Base-by-base conservation (phyloP, 1,140 invertebrate species). In the Drosophila ambigua region DNA sequence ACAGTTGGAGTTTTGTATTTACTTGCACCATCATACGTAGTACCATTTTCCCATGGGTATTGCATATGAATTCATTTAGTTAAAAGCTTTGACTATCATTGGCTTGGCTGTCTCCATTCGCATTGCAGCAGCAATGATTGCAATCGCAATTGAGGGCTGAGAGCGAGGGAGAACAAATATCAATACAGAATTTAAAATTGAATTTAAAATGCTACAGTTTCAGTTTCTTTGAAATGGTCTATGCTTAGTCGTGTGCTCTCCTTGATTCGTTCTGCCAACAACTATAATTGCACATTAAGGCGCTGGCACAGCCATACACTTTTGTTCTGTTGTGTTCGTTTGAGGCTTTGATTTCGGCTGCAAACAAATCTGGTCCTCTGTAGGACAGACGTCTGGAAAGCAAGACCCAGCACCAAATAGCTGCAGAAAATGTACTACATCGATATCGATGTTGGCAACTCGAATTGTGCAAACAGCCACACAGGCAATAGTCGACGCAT, bases 41-140 rank as follows among this genome's bases (percentile, higher is more conserved):
- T 7, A 0, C 6, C 26, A 28, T 28, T 5, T 7, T 9, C 23
- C 41, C 24, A 44, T 53, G 15, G 39, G 35, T 8, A 23, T 31
- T 43, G 49, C 11, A 35, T 64, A 68, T 35, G n/a, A 48, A 35
- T 68, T 71, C 65, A 71, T 71, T 69, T 69, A 15, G 65, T 16
- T 71, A 69, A 71, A 58, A 71, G 67, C 67, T 35, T 58, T 44
- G 64, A 69, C 64, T 58, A 69, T 69, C 52, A 45, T 69, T 68
- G 35, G 35, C 35, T 13, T 13, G 35, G 35, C 35, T 23, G 13
- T n/a, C 26, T 20, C 24, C 26, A 23, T 15, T 16, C 20, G n/a
- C 57, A 58, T 31, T 44, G 28, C 15, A 68, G 31, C 35, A 46
- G 62, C 62, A 68, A 68, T 50, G 51, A 69, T 31, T 68, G 66